Base-by-base conservation (phyloP, 2,113 vertebrate genomes). In the Pteruthius melanotis region DNA sequence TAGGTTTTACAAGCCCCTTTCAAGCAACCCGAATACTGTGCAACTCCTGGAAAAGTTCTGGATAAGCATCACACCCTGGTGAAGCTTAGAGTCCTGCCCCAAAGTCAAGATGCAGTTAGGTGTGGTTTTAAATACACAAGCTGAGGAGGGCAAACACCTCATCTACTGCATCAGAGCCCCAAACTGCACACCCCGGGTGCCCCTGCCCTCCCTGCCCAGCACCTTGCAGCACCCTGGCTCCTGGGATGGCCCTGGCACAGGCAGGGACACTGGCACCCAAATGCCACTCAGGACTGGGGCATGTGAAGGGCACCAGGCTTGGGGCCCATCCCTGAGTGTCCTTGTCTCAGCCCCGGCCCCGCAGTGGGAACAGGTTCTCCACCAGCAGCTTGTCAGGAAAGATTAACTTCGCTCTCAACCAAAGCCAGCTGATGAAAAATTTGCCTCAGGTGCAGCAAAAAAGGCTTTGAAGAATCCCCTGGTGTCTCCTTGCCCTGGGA, bases 1-100 rank as follows among this genome's bases (percentile, higher is more conserved):
- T 68, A 24, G 18, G n/a, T 64, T 96, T 96, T 95, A 89, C 74
- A 81, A 83, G 80, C 9, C 72, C 56, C 59, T 89, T 90, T 80
- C 75, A 86, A 93, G 92, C 65, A 93, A 91, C 63, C 16, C 6
- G 0, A 90, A 89, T 8, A 33, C 87, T 26, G 27, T 23, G 53
- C 50, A 79, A 50, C 56, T 56, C 66, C 0, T 1, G 53, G 44
- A 39, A 77, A 79, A 87, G 54, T 31, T 45, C 87, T 92, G 86
- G 87, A 87, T 66, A 85, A 74, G 45, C 70, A 93, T 63, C 87
- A 94, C 95, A 85, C 24, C 61, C 40, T 16, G 53, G 57, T 13
- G 74, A 69, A 97, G 70, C 17, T 33, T 37, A 13, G 53, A 76
- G 28, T 49, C 65, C 59, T 94, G 66, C 87, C 81, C 66, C 82